phyloP scores from a whole-genome alignment of 2,888 invertebrate species.

The Acheta domesticus region DNA sequence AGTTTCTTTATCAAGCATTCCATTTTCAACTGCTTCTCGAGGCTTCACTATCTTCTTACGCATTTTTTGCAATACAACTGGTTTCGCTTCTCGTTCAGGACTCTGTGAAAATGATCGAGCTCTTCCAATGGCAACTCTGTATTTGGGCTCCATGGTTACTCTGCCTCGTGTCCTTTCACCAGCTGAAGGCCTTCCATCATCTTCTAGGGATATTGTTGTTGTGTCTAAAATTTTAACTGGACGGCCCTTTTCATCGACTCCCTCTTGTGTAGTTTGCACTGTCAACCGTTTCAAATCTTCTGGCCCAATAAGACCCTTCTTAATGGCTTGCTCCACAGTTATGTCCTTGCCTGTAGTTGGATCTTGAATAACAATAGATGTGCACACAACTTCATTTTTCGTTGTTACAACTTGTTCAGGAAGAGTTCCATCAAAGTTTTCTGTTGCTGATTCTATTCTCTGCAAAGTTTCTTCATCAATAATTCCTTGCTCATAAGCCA shows the following conservation, averaged over 20 bases:
- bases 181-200: conserved; percentile 51
- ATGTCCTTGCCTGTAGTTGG: conserved; percentile 53
- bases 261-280: conserved; percentile 18
- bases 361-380: conserved; percentile 44
- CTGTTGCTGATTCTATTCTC: conserved; percentile 28
- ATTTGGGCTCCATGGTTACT: conserved; percentile 63
- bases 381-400: conserved; percentile 39
- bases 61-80: conserved; percentile 71
- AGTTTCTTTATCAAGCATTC: conserved; percentile 73
- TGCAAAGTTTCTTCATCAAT: conserved; percentile 50
- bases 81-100: conserved; percentile 62
- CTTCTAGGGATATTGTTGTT: conserved; percentile 45
- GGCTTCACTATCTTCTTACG: conserved; percentile 72
- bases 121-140: conserved; percentile 60
- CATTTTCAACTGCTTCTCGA: conserved; percentile 71
- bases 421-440: conserved; percentile 31
- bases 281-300: conserved; percentile 50
- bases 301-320: conserved; percentile 55
- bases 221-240: conserved; percentile 43
- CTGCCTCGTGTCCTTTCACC: conserved; percentile 58
- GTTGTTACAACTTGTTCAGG: conserved; percentile 38
- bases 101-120: conserved; percentile 56
- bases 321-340: conserved; percentile 58
- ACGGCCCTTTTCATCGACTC: conserved; percentile 23
- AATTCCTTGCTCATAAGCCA: conserved; percentile 73